Conservation (phyloP, 2,888 invertebrate species). For the Caenorhabditis sinica region DNA sequence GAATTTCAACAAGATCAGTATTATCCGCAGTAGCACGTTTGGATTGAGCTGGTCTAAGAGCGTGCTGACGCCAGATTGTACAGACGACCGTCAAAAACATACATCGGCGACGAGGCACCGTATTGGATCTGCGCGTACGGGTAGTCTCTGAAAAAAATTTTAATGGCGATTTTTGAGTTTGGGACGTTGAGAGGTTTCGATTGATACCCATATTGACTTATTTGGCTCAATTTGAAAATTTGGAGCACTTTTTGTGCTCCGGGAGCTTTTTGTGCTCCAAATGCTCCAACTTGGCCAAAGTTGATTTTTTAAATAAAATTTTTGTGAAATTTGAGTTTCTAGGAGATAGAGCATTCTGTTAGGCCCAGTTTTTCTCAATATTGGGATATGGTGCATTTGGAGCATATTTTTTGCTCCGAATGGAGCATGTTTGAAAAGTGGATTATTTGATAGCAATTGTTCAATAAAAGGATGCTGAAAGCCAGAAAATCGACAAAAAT, state of each 20-base stretch:
- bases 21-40: too few relatives aligned
- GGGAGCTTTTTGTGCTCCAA: not conserved
- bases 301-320: not conserved
- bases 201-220: constrained; percentile 6
- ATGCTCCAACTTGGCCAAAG: not conserved
- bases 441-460: too few relatives aligned
- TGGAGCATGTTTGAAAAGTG: too few relatives aligned
- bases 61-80: constrained; percentile 66
- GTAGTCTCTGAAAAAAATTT: constrained; percentile 60
- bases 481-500: too few relatives aligned
- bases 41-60: constrained; percentile 38
- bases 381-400: not conserved
- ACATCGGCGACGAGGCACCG: constrained; percentile 62
- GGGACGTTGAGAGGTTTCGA: not conserved
- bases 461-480: too few relatives aligned
- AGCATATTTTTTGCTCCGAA: too few relatives aligned
- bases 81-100: constrained; percentile 69
- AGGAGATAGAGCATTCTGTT: not conserved
- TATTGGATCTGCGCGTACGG: constrained; percentile 56
- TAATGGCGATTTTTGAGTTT: not conserved
- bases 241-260: not conserved
- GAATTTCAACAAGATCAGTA: too few relatives aligned
- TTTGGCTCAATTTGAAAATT: constrained; percentile 1
- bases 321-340: not conserved
- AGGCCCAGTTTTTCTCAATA: not conserved